Conservation (phyloP, 2,797 vertebrate genomes). For the Betta splendens region DNA sequence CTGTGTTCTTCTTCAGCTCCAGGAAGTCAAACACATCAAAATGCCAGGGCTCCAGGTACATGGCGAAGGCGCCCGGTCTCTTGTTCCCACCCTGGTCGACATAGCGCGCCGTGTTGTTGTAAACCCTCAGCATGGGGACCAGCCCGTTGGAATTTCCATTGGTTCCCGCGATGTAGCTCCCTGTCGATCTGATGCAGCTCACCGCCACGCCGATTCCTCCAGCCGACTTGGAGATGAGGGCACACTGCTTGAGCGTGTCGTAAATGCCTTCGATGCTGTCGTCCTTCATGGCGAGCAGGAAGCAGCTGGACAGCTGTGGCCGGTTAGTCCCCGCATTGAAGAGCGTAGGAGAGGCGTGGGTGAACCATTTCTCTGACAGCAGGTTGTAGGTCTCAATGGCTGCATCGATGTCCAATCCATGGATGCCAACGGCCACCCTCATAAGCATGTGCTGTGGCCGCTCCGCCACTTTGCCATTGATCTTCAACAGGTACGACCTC, state of each 20-base stretch:
- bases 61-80: constrained; percentile 97
- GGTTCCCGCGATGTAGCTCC: constrained; percentile 98
- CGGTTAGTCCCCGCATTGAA: constrained; percentile 97
- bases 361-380: constrained; percentile 97
- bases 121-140: constrained; percentile 97
- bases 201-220: constrained; percentile 96
- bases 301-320: constrained; percentile 97
- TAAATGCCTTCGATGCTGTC: constrained; percentile 98
- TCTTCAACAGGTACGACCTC: constrained; percentile 95
- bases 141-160: constrained; percentile 98
- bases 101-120: constrained; percentile 98
- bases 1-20: constrained; percentile 98
- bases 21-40: constrained; percentile 96
- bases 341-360: constrained; percentile 95
- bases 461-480: constrained; percentile 94
- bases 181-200: constrained; percentile 94
- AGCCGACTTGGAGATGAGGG: constrained; percentile 96
- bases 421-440: constrained; percentile 95
- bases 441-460: constrained; percentile 98
- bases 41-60: constrained; percentile 98
- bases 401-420: constrained; percentile 86
- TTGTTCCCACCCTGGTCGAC: constrained; percentile 99
- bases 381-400: constrained; percentile 98
- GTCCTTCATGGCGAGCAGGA: constrained; percentile 95
- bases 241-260: constrained; percentile 96